Conservation (phyloP, 2,797 vertebrate genomes). For the Danio tinwini region DNA sequence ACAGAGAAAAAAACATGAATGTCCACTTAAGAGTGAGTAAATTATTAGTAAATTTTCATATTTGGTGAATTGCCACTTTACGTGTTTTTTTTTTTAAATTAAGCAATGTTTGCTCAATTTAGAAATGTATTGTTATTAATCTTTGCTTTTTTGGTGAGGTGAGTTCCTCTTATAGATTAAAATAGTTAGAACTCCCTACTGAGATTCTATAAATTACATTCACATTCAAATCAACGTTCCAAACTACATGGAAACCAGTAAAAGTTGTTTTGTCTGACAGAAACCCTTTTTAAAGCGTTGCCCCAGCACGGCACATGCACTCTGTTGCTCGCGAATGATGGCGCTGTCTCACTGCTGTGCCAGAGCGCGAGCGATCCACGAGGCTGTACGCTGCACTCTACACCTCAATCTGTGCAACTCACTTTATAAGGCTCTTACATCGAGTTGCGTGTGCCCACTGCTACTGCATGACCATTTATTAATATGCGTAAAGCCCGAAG, state of each 20-base stretch:
- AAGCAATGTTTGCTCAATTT: background rate
- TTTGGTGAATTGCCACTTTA: background rate
- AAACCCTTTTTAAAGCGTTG: background rate
- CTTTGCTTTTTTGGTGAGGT: background rate
- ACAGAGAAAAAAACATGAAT: too few relatives aligned
- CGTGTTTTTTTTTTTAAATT: background rate
- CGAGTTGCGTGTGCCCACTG: slow-evolving; percentile 10
- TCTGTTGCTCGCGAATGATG: slow-evolving; percentile 72
- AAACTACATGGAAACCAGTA: background rate
- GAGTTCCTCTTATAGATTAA: background rate
- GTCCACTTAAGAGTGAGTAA: too few relatives aligned
- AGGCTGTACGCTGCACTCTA: slow-evolving; percentile 62
- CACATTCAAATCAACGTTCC: background rate
- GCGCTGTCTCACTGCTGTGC: slow-evolving; percentile 78
- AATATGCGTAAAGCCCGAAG: background rate
- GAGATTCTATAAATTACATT: too few relatives aligned
- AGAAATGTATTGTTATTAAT: background rate
- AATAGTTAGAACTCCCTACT: background rate
- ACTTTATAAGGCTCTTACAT: slow-evolving; percentile 39
- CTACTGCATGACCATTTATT: background rate
- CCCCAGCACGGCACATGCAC: background rate
- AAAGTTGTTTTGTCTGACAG: background rate
- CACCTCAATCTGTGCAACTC: slow-evolving; percentile 41
- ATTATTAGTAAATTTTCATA: too few relatives aligned
- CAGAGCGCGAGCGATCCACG: slow-evolving; percentile 62